Conservation (phyloP, 2,797 vertebrate species). For the Thripadectes ignobilis region DNA sequence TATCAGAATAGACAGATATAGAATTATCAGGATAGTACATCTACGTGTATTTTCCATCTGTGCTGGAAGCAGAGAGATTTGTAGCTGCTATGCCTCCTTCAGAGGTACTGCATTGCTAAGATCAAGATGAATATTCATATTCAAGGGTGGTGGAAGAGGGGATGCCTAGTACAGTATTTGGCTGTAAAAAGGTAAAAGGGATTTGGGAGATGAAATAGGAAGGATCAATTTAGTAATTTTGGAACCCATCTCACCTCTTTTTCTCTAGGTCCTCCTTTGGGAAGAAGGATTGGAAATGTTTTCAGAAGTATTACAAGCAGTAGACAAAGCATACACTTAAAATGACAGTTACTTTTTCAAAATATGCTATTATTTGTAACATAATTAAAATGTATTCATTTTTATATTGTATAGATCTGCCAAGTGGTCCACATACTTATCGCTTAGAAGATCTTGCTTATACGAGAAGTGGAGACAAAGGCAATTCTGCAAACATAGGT, state of each 20-base stretch:
- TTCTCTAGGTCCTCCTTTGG: neutral
- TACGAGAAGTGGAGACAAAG: slow-evolving; percentile 88
- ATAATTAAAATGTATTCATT: neutral
- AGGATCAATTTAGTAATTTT: neutral
- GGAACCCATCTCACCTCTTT: neutral
- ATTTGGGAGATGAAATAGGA: neutral
- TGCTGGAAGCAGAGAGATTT: neutral
- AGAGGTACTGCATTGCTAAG: neutral
- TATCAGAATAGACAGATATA: neutral
- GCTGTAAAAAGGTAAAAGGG: neutral
- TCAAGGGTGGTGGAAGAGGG: neutral
- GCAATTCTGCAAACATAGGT: slow-evolving; percentile 88
- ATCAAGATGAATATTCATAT: neutral
- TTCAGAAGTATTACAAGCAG: neutral
- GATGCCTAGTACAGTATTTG: neutral
- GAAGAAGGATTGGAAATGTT: neutral
- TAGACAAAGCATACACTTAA: neutral
- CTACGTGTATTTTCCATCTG: neutral
- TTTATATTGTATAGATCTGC: slow-evolving; percentile 77
- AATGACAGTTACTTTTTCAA: neutral
- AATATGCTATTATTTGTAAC: neutral
- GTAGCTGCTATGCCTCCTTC: neutral
- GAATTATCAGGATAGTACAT: neutral
- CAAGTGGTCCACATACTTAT: slow-evolving; percentile 81
- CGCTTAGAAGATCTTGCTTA: slow-evolving; percentile 86